These are phyloP conservation scores for Anhinga anhinga DNA, from an alignment of 2,113 vertebrate genomes.

Conservation along the genomic window DNA sequence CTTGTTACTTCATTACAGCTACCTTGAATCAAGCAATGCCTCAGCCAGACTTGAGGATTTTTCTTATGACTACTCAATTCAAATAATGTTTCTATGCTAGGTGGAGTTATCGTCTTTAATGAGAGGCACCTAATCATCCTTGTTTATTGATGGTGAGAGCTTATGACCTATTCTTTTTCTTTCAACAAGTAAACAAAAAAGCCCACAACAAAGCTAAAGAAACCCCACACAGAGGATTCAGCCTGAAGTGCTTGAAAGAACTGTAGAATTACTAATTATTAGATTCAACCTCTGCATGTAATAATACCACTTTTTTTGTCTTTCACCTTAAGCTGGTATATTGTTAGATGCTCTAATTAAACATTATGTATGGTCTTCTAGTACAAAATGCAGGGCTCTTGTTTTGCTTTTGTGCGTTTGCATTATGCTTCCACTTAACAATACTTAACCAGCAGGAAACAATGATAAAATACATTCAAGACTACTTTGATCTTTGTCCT, in stretches of 20 bases:
- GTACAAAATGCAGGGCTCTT: not conserved
- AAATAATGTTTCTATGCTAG: not conserved
- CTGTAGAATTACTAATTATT: not conserved
- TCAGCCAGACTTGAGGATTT: not conserved
- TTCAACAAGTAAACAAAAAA: not conserved
- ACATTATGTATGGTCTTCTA: not conserved
- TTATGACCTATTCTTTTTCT: not conserved
- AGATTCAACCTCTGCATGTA: not conserved
- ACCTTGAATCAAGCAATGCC: not conserved
- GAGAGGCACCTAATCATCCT: not conserved
- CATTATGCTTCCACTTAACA: not conserved
- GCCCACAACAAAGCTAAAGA: not conserved
- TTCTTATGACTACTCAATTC: not conserved
- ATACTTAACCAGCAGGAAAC: not conserved
- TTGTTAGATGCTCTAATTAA: not conserved
- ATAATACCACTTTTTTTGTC: not conserved
- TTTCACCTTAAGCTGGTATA: not conserved
- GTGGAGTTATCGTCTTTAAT: not conserved
- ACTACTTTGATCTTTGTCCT: not conserved
- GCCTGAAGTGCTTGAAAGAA: not conserved
- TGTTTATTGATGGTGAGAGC: not conserved
- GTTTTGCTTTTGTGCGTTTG: not conserved
- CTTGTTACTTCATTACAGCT: not conserved
- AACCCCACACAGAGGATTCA: not conserved
- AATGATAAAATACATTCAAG: not conserved